Percentiles rank a stretch among this genome's conserved stretches.
phyloP scores from a whole-genome alignment of 2,113 vertebrate species.

The Leptodactylus fuscus region DNA sequence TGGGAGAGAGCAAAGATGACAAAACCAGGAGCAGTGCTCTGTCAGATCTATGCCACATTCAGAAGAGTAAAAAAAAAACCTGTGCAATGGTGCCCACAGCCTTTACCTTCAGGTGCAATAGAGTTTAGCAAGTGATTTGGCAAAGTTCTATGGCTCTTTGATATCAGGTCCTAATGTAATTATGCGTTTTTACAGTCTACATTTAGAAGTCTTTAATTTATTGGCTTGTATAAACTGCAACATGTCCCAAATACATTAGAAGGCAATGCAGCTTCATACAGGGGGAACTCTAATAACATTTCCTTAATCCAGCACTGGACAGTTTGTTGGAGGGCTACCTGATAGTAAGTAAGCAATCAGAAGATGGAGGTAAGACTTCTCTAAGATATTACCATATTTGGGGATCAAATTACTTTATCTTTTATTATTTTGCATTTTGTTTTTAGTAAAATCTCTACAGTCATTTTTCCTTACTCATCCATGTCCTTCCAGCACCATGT shows the following conservation, averaged over 20 bases:
- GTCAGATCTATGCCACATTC: no score
- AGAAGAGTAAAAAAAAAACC: no score
- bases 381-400: background rate
- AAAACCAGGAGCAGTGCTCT: no score
- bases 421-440: background rate
- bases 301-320: background rate
- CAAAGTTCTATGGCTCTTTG: background rate
- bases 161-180: background rate
- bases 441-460: no score
- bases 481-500: background rate
- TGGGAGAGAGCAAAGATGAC: no score
- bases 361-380: background rate
- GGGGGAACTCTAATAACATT: background rate
- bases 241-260: background rate
- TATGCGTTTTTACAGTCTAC: background rate
- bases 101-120: background rate
- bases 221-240: background rate
- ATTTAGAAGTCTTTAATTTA: background rate
- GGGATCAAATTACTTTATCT: background rate
- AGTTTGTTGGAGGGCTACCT: background rate
- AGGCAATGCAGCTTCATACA: background rate
- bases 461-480: no score
- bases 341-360: background rate
- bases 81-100: no score
- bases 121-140: background rate